Base-by-base conservation (phyloP, 2,888 invertebrate genomes). In the Pheosia gnoma region DNA sequence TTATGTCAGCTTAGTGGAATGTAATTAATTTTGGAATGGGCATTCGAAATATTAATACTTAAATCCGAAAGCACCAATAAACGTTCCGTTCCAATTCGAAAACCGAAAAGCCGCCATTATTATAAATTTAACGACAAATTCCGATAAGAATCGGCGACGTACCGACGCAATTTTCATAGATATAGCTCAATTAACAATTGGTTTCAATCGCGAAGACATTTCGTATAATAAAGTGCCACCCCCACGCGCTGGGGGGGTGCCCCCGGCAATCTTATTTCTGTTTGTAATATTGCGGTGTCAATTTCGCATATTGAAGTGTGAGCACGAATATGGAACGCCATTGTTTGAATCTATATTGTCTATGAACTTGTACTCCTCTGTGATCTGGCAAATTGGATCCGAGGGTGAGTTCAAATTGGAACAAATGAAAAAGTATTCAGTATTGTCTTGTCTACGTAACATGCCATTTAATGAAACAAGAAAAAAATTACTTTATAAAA, bases 101-200 rank as follows among this genome's bases (percentile, higher is more conserved):
- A 85, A 81, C 81, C 84, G 83, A 78, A 80, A 85, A 83, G 83
- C 85, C 80, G 82, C 81, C 79, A 84, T 84, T 88, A 84, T 78
- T 87, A 90, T 92, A 92, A 91, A 91, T 91, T 89, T 86, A 86
- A 89, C 90, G 90, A 86, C 88, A 85, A 88, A 89, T 88, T 84
- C 87, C 90, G 92, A 91, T 92, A 91, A 91, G 91, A 88, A 91
- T 93, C 92, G 89, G 82, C 81, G 72, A 80, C 83, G 84, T 84
- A 87, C 87, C 87, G 89, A 89, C 90, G 89, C 89, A 88, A 91
- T 91, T 92, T 90, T 92, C 93, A 91, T 90, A 93, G 93, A 93
- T 93, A 93, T 90, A 88, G 90, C 93, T 93, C 93, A 93, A 93
- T 93, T 93, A 93, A 93, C 93, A 93, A 92, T 91, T 88, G 93